These are phyloP conservation scores for Leistus spinibarbis DNA, from an alignment of 2,888 invertebrate genomes.

Conservation along the genomic window DNA sequence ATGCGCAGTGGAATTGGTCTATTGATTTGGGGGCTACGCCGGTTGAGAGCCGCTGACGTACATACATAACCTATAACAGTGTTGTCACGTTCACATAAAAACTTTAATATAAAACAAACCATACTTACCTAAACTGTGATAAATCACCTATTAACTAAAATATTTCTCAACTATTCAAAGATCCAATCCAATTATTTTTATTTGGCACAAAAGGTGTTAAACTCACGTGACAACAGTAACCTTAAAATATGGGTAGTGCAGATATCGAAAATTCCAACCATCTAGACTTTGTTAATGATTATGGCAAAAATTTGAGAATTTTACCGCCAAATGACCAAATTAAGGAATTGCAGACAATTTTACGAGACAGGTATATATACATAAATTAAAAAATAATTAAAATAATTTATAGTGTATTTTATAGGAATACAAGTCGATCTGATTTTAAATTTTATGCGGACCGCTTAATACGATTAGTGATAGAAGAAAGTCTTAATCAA, in stretches of 20 bases:
- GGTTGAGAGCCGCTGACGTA: background rate
- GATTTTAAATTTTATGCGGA: slow-evolving; percentile 99
- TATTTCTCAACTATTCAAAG: background rate
- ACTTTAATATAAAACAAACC: slow-evolving; percentile 2
- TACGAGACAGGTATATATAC: slow-evolving; percentile 78
- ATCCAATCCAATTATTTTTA: no score
- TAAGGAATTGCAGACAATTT: slow-evolving; percentile 83
- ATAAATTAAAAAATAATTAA: background rate
- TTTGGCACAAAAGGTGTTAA: background rate
- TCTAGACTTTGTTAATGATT: slow-evolving; percentile 57
- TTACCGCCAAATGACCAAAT: slow-evolving; percentile 79
- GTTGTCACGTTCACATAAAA: slow-evolving; percentile 17
- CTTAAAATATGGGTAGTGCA: slow-evolving; percentile 54
- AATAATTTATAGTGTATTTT: slow-evolving; percentile 41
- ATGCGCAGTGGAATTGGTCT: background rate
- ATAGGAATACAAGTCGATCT: slow-evolving; percentile 86
- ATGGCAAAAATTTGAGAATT: slow-evolving; percentile 73
- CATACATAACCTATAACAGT: slow-evolving; percentile 31
- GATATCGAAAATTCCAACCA: slow-evolving; percentile 51
- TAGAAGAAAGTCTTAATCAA: slow-evolving; percentile 97
- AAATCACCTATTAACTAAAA: background rate
- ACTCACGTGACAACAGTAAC: slow-evolving; percentile 4
- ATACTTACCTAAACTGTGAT: slow-evolving; percentile 33
- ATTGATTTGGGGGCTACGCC: background rate
- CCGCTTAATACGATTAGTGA: slow-evolving; percentile 93